These are phyloP conservation scores for Anas platyrhynchos DNA, from an alignment of 2,113 vertebrate species.

Conservation along the genomic window DNA sequence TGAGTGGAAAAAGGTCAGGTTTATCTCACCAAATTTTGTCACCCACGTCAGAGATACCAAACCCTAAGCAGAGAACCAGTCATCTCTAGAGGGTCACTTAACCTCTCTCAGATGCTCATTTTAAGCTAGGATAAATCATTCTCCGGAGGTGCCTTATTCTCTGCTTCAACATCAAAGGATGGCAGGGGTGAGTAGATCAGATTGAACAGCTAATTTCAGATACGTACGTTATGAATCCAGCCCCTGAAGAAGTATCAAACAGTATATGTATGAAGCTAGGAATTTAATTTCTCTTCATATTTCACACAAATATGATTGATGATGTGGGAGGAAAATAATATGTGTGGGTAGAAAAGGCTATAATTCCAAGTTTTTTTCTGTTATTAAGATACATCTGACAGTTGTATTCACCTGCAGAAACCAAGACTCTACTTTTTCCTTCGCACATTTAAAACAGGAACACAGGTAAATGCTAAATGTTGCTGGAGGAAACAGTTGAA, in stretches of 20 bases:
- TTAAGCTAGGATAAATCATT: not conserved
- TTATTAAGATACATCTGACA: not conserved
- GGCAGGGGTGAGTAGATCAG: not conserved
- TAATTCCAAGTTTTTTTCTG: not conserved
- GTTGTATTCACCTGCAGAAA: not conserved
- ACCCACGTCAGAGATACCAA: not conserved
- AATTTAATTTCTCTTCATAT: not conserved
- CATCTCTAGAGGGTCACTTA: not conserved
- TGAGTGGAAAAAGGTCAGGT: not conserved
- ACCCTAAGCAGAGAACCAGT: not conserved
- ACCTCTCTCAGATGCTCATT: fast-evolving
- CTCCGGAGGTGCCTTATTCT: not conserved
- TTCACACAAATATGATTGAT: not conserved
- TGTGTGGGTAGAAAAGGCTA: fast-evolving
- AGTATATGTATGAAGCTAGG: fast-evolving
- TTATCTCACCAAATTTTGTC: not conserved
- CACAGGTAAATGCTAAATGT: fast-evolving
- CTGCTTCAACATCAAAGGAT: not conserved
- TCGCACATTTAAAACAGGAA: not conserved
- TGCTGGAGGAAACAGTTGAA: not conserved
- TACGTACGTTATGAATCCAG: not conserved
- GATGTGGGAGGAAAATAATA: not conserved
- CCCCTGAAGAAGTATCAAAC: not conserved
- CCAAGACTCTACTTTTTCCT: not conserved
- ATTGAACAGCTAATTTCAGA: not conserved